Evolutionary conservation across 2,888 invertebrate species (phyloP).

Genomic region (Drosophila multiciliata): DNA sequence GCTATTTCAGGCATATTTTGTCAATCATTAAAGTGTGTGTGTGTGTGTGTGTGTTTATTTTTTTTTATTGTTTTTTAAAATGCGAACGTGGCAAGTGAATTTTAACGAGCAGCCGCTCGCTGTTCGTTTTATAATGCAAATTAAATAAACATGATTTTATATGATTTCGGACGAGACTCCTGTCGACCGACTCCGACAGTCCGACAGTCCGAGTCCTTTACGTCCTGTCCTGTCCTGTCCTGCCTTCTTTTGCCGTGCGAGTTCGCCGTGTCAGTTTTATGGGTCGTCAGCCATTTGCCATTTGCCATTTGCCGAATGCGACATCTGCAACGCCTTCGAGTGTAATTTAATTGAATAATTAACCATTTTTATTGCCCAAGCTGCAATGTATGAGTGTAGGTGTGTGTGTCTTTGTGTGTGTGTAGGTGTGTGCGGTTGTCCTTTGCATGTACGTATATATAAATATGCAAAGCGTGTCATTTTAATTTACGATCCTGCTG

Average conservation of each 20-base stretch:
- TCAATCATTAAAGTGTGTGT: slow-evolving; percentile 65
- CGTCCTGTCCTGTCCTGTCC: slow-evolving; percentile 15
- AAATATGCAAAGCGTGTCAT: slow-evolving; percentile 80
- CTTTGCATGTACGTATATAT: slow-evolving; percentile 19
- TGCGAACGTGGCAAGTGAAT: slow-evolving; percentile 59
- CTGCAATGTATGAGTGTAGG: slow-evolving; percentile 34
- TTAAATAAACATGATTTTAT: slow-evolving; percentile 82
- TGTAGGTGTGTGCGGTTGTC: slow-evolving; percentile 8
- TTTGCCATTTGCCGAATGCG: slow-evolving; percentile 68
- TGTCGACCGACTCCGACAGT: background rate
- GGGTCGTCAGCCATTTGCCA: slow-evolving; percentile 76
- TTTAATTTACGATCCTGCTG: slow-evolving; percentile 80
- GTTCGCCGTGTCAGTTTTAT: slow-evolving; percentile 76
- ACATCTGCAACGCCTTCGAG: slow-evolving; percentile 79
- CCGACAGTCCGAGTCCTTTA: no score
- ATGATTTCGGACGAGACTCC: slow-evolving; percentile 57
- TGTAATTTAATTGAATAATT: slow-evolving; percentile 82
- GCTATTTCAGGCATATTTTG: slow-evolving; percentile 67
- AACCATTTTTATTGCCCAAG: slow-evolving; percentile 76
- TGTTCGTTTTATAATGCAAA: slow-evolving; percentile 72
- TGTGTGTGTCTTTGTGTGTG: slow-evolving; percentile 10
- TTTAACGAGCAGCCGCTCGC: slow-evolving; percentile 65
- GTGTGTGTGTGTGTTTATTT: slow-evolving; percentile 52
- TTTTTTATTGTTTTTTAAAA: slow-evolving; percentile 78
- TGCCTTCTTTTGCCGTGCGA: slow-evolving; percentile 62